Evolutionary conservation across 2,113 vertebrate species (phyloP).

Genomic region (Anguilla japonica): DNA sequence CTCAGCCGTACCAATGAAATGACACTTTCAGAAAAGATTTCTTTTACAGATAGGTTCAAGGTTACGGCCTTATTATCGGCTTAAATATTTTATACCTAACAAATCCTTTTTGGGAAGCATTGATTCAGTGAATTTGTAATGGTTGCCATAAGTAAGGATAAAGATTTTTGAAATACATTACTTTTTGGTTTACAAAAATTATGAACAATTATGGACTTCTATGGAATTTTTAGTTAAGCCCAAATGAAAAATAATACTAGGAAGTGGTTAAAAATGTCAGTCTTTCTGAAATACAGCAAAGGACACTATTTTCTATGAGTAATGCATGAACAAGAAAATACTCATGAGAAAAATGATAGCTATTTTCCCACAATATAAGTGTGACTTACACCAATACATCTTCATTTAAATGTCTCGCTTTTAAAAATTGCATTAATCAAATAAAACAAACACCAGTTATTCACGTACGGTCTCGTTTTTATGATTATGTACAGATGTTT

Average conservation of each 20-base stretch:
- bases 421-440: not conserved
- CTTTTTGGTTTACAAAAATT: not conserved
- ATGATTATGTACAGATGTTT: not conserved
- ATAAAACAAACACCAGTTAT: not conserved
- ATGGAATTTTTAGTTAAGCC: not conserved
- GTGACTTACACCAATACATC: not conserved
- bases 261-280: not conserved
- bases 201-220: too few relatives aligned
- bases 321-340: not conserved
- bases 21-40: not conserved
- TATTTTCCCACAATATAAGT: constrained; percentile 1
- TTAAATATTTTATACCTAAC: constrained; percentile 8
- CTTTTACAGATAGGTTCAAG: not conserved
- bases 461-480: not conserved
- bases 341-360: not conserved
- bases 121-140: not conserved
- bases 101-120: constrained; percentile 40
- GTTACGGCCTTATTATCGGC: not conserved
- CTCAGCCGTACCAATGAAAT: not conserved
- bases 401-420: not conserved
- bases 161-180: not conserved
- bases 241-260: not conserved
- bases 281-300: not conserved
- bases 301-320: not conserved
- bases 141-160: not conserved